Conservation (phyloP, 2,113 vertebrate species). For the Daubentonia madagascariensis region DNA sequence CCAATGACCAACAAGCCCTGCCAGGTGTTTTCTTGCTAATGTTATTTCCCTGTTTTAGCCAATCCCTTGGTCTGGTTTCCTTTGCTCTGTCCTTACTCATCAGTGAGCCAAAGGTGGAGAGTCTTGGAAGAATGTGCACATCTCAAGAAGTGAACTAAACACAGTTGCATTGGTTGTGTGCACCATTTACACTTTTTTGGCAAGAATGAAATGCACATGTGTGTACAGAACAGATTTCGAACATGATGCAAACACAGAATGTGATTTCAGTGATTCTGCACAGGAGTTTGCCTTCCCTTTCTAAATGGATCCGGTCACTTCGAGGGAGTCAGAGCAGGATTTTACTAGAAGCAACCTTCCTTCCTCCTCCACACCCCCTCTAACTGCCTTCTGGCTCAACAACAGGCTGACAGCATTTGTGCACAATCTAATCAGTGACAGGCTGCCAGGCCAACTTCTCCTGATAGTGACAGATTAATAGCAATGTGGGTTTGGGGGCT, state of each 20-base stretch:
- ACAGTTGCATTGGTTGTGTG: neutral
- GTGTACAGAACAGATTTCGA: neutral
- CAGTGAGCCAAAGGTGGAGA: neutral
- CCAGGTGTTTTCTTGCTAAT: neutral
- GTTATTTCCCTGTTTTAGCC: neutral
- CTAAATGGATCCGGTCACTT: neutral
- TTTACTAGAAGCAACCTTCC: neutral
- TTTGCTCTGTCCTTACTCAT: neutral
- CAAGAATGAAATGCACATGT: neutral
- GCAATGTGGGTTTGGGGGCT: neutral
- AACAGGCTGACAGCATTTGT: slow-evolving; percentile 56
- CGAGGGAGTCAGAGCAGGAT: neutral
- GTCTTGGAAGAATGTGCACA: neutral
- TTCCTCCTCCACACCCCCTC: slow-evolving; percentile 15
- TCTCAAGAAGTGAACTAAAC: neutral
- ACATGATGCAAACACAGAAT: neutral
- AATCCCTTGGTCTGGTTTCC: neutral
- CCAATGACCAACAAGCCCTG: neutral
- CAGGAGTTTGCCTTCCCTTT: neutral
- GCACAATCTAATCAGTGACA: slow-evolving; percentile 58
- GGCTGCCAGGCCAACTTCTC: slow-evolving; percentile 16
- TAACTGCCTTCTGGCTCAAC: slow-evolving; percentile 59
- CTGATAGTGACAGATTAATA: slow-evolving; percentile 40
- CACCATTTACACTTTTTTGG: neutral
- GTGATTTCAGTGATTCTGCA: neutral